Evolutionary conservation across 2,888 invertebrate species (phyloP).

Genomic region (Drosophila setosimentum): DNA sequence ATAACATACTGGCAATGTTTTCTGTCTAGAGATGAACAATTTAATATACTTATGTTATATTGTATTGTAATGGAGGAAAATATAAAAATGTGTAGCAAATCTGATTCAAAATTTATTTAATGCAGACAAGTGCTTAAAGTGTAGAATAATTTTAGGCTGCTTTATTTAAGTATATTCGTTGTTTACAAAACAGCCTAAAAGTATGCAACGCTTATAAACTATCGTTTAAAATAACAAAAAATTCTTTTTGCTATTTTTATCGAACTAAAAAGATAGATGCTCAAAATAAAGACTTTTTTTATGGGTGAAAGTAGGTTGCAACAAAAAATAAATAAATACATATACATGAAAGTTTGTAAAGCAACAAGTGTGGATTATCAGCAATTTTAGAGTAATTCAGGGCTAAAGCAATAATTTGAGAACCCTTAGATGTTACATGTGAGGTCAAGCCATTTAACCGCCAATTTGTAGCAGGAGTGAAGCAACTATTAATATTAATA

Average conservation of each 20-base stretch:
- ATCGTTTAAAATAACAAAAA: neutral
- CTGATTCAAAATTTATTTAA: neutral
- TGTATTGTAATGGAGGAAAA: neutral
- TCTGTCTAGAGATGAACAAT: neutral
- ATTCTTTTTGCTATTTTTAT: accelerated
- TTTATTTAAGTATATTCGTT: accelerated
- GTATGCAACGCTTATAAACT: conserved; percentile 16
- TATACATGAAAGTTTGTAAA: neutral
- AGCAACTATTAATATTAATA: conserved; percentile 29
- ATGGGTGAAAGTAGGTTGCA: neutral
- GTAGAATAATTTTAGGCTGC: conserved; percentile 25
- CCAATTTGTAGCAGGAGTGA: conserved; percentile 1
- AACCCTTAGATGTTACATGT: neutral
- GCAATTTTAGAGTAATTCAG: neutral
- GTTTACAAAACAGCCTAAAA: neutral
- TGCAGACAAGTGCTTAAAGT: neutral
- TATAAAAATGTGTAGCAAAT: neutral
- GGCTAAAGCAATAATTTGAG: neutral
- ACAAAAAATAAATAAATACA: neutral
- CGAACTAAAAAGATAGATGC: neutral
- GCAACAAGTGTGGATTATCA: neutral
- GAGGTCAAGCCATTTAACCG: neutral
- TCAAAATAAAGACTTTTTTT: too few species aligned
- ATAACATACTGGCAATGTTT: neutral
- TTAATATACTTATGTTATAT: neutral